Percentiles rank a stretch among this genome's conserved stretches.
phyloP scores from a whole-genome alignment of 2,113 vertebrate species.

The Fregetta grallaria region DNA sequence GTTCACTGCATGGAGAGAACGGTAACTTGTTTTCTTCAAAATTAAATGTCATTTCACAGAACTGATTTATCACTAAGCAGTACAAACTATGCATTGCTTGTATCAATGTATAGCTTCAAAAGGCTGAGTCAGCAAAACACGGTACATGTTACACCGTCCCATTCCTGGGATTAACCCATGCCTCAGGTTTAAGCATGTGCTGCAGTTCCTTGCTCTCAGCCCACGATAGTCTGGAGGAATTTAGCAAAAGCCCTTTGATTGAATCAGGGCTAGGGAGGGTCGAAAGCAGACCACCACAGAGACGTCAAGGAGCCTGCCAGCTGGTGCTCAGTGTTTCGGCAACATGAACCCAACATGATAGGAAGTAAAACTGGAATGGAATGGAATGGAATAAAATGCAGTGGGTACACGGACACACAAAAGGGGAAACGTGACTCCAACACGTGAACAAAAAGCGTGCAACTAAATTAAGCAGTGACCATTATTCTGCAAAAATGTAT shows the following conservation, averaged over 20 bases:
- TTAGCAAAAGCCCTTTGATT: neutral
- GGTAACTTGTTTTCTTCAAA: neutral
- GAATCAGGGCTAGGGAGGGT: neutral
- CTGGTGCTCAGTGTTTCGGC: neutral
- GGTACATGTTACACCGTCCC: rapidly evolving
- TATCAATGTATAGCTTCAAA: neutral
- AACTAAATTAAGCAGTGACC: neutral
- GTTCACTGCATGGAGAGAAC: neutral
- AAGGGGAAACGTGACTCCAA: neutral
- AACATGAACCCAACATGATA: rapidly evolving
- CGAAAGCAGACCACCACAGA: neutral
- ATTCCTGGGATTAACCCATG: neutral
- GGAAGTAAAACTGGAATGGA: neutral
- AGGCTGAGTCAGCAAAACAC: neutral
- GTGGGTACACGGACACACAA: neutral
- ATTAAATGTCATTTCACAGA: neutral
- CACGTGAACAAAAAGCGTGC: neutral
- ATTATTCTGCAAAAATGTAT: neutral
- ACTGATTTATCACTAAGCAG: neutral
- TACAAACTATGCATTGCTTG: neutral
- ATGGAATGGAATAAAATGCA: neutral
- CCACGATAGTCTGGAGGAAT: neutral
- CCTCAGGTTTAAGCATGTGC: neutral
- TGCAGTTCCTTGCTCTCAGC: neutral
- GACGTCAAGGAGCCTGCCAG: neutral